phyloP scores from a whole-genome alignment of 1,140 invertebrate genomes.

The Pseudobourletiella spinata region DNA sequence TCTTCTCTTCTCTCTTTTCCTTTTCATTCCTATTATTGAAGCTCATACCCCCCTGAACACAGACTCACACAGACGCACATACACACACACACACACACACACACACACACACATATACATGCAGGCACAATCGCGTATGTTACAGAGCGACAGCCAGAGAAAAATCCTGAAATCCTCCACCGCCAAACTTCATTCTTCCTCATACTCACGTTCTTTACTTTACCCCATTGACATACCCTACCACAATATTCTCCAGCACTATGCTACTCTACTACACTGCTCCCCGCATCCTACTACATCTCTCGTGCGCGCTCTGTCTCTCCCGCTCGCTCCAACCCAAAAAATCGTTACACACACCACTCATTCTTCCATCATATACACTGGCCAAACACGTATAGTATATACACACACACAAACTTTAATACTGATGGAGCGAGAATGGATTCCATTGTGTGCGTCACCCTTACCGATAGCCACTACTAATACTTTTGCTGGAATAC shows the following conservation, averaged over 20 bases:
- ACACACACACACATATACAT: background rate
- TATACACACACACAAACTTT: background rate
- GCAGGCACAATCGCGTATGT: background rate
- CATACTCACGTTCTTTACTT: slow-evolving; percentile 6
- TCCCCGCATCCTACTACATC: no score
- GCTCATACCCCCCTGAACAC: no score
- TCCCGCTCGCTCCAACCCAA: background rate
- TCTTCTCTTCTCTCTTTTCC: background rate
- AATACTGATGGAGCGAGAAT: background rate
- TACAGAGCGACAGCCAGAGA: no score
- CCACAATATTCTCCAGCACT: slow-evolving; percentile 5
- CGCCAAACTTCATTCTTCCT: slow-evolving; percentile 2
- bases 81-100: background rate
- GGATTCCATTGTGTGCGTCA: background rate
- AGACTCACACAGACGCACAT: background rate
- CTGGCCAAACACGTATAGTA: background rate
- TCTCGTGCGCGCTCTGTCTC: no score
- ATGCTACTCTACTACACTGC: no score
- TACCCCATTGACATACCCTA: slow-evolving; percentile 17
- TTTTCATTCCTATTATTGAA: slow-evolving; percentile 1
- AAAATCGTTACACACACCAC: slow-evolving; percentile 11
- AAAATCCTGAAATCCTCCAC: background rate
- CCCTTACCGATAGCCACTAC: background rate
- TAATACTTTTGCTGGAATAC: no score
- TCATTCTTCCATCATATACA: background rate